Conservation (phyloP, 2,888 invertebrate genomes). For the Drosophila percnosoma region DNA sequence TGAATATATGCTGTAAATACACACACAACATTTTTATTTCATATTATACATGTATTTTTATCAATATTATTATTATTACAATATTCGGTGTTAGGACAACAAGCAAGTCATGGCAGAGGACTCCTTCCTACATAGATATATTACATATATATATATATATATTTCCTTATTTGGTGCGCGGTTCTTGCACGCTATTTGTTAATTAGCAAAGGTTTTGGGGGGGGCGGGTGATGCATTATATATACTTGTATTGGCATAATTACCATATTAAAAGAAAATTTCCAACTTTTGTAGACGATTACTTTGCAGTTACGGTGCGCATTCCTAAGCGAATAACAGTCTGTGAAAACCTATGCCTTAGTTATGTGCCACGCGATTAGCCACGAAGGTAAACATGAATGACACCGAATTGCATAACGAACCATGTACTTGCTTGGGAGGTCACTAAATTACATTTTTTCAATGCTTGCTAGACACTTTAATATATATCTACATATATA, state of each 20-base stretch:
- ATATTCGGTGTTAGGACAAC: constrained; percentile 44
- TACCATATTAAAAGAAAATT: constrained; percentile 35
- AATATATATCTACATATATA: constrained; percentile 28
- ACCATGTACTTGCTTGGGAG: constrained; percentile 73
- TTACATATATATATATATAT: neutral
- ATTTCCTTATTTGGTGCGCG: constrained; percentile 28
- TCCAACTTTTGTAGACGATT: constrained; percentile 71
- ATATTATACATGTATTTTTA: constrained; percentile 43
- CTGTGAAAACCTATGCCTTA: constrained; percentile 81
- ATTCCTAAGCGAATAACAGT: constrained; percentile 82
- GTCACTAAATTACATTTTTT: constrained; percentile 47
- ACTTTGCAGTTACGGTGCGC: constrained; percentile 81
- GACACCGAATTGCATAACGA: constrained; percentile 5
- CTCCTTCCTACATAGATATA: neutral
- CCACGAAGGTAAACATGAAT: constrained; percentile 49
- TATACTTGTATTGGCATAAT: constrained; percentile 20
- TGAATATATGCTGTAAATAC: constrained; percentile 75
- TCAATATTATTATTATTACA: constrained; percentile 14
- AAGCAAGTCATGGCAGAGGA: constrained; percentile 71
- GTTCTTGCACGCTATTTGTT: constrained; percentile 40
- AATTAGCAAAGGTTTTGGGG: constrained; percentile 18
- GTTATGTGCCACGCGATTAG: constrained; percentile 67
- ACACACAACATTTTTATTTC: constrained; percentile 57
- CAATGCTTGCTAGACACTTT: constrained; percentile 67
- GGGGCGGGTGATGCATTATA: neutral